A percentile compares a stretch with the other conserved stretches of the same genome.
Conservation (phyloP, 2,113 vertebrate genomes). For the Columbina picui region DNA sequence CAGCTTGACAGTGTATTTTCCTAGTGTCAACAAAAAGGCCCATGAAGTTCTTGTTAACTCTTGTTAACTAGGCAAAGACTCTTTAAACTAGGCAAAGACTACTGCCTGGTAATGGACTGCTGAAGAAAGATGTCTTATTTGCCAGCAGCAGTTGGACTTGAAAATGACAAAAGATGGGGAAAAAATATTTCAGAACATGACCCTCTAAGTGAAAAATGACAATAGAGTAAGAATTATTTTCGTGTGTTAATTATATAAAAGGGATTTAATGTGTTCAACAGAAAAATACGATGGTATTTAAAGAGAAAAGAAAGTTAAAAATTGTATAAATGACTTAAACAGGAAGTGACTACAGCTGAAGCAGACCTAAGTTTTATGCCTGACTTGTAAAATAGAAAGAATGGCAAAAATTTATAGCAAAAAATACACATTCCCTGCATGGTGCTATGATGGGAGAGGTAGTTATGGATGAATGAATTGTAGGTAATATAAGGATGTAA, state of each 20-base stretch:
- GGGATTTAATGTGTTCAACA: background rate
- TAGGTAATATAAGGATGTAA: background rate
- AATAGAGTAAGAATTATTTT: background rate
- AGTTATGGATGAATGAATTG: background rate
- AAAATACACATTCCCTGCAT: background rate
- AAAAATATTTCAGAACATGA: background rate
- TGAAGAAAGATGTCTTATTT: background rate
- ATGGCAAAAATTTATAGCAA: background rate
- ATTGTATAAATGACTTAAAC: background rate
- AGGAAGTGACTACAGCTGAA: background rate
- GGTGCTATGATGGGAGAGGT: background rate
- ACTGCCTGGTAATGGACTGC: background rate
- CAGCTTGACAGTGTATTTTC: background rate
- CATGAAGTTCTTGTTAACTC: background rate
- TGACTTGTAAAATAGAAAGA: background rate
- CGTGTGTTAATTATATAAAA: background rate
- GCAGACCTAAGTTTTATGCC: background rate
- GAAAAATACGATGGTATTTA: background rate
- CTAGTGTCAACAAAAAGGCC: background rate
- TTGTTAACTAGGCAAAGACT: background rate
- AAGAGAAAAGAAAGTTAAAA: background rate
- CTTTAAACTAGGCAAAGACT: background rate
- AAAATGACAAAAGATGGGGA: background rate
- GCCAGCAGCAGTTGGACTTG: background rate
- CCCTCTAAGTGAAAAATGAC: background rate